Evolutionary conservation across 30 jellyfish, hydroid and myxozoan genomes (phyloP).

Genomic region (Morbakka virulenta): DNA sequence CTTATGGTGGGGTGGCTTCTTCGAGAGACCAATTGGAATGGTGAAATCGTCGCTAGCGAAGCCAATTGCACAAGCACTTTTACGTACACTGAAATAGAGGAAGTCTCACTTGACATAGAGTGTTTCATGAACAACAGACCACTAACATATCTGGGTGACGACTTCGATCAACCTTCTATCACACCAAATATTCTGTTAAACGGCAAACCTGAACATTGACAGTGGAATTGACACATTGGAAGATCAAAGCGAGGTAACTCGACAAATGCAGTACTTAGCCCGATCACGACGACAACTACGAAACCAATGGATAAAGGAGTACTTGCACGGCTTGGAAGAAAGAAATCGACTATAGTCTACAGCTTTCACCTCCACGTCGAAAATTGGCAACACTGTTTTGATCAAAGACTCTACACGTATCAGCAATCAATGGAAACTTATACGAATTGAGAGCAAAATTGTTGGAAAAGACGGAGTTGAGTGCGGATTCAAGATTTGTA

Average conservation of each 20-base stretch:
- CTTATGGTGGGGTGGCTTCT: constrained; percentile 76
- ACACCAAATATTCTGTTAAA: constrained; percentile 30
- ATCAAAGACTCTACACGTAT: too few species aligned
- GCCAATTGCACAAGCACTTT: constrained; percentile 34
- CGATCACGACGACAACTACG: neutral
- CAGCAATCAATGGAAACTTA: too few species aligned
- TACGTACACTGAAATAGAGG: constrained; percentile 45
- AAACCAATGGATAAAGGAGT: neutral
- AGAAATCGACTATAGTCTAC: too few species aligned
- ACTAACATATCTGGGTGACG: constrained; percentile 49
- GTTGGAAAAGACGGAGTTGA: too few species aligned
- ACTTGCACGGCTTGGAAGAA: neutral
- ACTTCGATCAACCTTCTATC: constrained; percentile 26
- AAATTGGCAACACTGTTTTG: too few species aligned
- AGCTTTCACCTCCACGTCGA: too few species aligned
- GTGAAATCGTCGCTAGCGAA: constrained; percentile 29
- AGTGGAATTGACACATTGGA: neutral
- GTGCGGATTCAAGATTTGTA: too few species aligned
- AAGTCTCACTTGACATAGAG: constrained; percentile 46
- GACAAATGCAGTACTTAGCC: neutral
- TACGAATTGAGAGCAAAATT: too few species aligned
- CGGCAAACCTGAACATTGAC: constrained; percentile 28
- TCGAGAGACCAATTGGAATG: constrained; percentile 55
- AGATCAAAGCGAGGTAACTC: neutral
- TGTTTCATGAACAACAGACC: constrained; percentile 65